Percentiles rank a stretch among this genome's conserved stretches.
Conservation (phyloP, 2,888 invertebrate species). For the Lithosia quadra region DNA sequence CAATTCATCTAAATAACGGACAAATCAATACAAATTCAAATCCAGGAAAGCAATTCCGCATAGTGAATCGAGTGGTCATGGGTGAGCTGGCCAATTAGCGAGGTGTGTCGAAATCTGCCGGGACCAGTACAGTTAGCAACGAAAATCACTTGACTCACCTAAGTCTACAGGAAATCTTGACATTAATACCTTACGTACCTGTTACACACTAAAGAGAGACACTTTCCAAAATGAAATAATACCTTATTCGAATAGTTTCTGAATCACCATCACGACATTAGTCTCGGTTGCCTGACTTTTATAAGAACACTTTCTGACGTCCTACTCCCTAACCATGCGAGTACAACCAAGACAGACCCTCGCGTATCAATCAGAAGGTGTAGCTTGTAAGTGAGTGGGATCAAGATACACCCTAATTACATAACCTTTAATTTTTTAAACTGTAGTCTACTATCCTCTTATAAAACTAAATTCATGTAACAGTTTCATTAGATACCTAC, state of each 20-base stretch:
- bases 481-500: too few species aligned
- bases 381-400: too few species aligned
- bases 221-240: background rate
- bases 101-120: constrained; percentile 70
- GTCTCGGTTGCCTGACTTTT: too few species aligned
- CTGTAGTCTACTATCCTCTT: too few species aligned
- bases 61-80: constrained; percentile 58
- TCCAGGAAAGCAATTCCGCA: constrained; percentile 49
- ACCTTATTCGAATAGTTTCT: background rate
- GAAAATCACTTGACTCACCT: background rate
- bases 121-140: constrained; percentile 23
- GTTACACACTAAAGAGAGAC: background rate
- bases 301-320: too few species aligned
- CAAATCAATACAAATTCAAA: constrained; percentile 39
- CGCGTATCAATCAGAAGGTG: too few species aligned
- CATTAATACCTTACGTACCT: too few species aligned
- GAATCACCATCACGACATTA: background rate
- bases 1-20: constrained; percentile 32
- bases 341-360: too few species aligned
- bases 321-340: too few species aligned
- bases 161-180: background rate
- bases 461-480: too few species aligned
- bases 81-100: constrained; percentile 72
- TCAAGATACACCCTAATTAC: too few species aligned
- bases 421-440: too few species aligned